phyloP scores from a whole-genome alignment of 2,888 invertebrate species.

The Camponotus fellah region DNA sequence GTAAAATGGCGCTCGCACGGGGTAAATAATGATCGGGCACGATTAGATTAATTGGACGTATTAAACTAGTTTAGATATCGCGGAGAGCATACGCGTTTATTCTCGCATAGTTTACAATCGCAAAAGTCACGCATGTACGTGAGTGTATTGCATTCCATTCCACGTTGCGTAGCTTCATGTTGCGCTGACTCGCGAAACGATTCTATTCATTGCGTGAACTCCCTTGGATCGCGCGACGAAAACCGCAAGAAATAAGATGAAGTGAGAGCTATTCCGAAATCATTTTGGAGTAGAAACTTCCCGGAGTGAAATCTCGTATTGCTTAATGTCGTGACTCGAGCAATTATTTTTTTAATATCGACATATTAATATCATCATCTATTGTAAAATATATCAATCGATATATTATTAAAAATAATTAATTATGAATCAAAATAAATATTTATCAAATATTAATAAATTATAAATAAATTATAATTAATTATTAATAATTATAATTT shows the following conservation, averaged over 20 bases:
- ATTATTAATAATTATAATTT: background rate
- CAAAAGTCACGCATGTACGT: constrained; percentile 37
- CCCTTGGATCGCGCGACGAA: background rate
- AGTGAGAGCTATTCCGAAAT: background rate
- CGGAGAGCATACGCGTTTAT: constrained; percentile 49
- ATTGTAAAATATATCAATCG: background rate
- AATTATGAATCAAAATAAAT: no score
- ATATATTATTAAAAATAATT: background rate
- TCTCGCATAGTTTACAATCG: constrained; percentile 56
- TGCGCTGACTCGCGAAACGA: constrained; percentile 41
- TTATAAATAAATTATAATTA: no score
- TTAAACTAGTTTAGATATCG: constrained; percentile 72
- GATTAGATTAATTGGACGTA: constrained; percentile 79
- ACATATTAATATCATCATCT: background rate
- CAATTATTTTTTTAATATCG: background rate
- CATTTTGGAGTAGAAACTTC: background rate
- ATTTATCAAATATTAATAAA: no score
- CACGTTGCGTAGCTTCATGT: background rate
- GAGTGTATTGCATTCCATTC: constrained; percentile 20
- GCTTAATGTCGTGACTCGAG: background rate
- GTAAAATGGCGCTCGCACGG: constrained; percentile 59
- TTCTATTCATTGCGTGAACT: constrained; percentile 21
- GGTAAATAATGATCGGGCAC: constrained; percentile 73
- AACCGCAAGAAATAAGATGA: background rate
- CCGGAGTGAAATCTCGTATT: background rate